Conservation (phyloP, 2,888 invertebrate species). For the Andrena fulva region DNA sequence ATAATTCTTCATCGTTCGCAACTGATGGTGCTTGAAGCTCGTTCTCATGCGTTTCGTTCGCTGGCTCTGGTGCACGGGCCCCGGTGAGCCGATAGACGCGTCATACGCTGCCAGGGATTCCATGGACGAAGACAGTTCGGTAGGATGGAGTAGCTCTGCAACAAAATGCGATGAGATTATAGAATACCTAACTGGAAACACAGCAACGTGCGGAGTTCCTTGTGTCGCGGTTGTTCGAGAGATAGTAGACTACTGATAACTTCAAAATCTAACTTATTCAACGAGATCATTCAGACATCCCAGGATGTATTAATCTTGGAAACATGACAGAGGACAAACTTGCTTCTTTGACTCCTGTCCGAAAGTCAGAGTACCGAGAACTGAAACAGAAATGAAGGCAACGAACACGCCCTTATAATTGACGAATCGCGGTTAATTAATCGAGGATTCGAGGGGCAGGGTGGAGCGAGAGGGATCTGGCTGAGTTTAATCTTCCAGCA, state of each 20-base stretch:
- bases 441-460: not conserved
- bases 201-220: too few relatives aligned
- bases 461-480: not conserved
- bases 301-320: too few relatives aligned
- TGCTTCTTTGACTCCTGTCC: slow-evolving; percentile 3
- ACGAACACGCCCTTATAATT: not conserved
- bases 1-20: slow-evolving; percentile 99
- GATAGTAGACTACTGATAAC: too few relatives aligned
- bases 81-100: slow-evolving; percentile 90
- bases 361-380: not conserved
- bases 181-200: too few relatives aligned
- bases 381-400: not conserved
- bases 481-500: slow-evolving; percentile 22
- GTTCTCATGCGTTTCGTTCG: slow-evolving; percentile 98
- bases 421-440: slow-evolving; percentile 12
- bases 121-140: slow-evolving; percentile 91
- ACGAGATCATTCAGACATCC: too few relatives aligned
- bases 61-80: slow-evolving; percentile 88
- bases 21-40: slow-evolving; percentile 99
- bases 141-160: slow-evolving; percentile 91
- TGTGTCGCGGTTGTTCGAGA: too few relatives aligned
- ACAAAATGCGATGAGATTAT: slow-evolving; percentile 63
- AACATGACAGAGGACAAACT: too few relatives aligned
- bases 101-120: slow-evolving; percentile 91
- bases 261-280: too few relatives aligned